Base-by-base conservation (phyloP, 2,797 vertebrate genomes). In the Protosalanx chinensis region DNA sequence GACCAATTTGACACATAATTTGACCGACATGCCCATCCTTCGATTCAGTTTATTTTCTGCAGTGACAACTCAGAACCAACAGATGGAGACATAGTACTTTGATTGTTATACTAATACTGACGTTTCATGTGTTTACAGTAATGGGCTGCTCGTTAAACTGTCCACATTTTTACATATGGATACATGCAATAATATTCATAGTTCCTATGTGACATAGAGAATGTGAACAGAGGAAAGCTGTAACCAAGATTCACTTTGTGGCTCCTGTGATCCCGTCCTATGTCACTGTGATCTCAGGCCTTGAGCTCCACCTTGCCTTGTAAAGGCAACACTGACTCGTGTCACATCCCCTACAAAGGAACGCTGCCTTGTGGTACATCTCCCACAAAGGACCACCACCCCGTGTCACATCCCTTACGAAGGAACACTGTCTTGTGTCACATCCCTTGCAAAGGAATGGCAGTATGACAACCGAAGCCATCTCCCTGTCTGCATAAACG, bases 71-170 rank as follows among this genome's bases (percentile, higher is more conserved):
- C 5, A 46, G 46, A 12, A 62, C 57, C 6, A 30, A 70, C 74
- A 81, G 83, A 73, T 76, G 83, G 83, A 80, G 76, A 69, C 74
- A 70, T 85, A 85, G 78, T 69, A 77, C 78, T 69, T 56, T 56
- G 5, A 16, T 56, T 16, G 15, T n/a, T 5, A 16, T n/a, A 16
- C 51, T n/a, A 16, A n/a, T n/a, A 2, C 51, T n/a, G 15, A n/a
- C 5, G 15, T 5, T 56, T 16, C 5, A 8, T 56, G 15, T 56
- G 51, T 56, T 56, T 56, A 51, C 16, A 51, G 49, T 18, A 53
- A n/a, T 16, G 18, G 51, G 18, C 15, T n/a, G 51, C 15, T 53
- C 51, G 15, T 56, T 18, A 56, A 56, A 56, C 18, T 3, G 51
- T n/a, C 51, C 15, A 56, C 51, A 56, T 16, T n/a, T 56, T 6